A percentile compares a stretch with the other conserved stretches of the same genome.
These are phyloP conservation scores for Coenonympha glycerion DNA, from an alignment of 2,888 invertebrate genomes.

Conservation along the genomic window DNA sequence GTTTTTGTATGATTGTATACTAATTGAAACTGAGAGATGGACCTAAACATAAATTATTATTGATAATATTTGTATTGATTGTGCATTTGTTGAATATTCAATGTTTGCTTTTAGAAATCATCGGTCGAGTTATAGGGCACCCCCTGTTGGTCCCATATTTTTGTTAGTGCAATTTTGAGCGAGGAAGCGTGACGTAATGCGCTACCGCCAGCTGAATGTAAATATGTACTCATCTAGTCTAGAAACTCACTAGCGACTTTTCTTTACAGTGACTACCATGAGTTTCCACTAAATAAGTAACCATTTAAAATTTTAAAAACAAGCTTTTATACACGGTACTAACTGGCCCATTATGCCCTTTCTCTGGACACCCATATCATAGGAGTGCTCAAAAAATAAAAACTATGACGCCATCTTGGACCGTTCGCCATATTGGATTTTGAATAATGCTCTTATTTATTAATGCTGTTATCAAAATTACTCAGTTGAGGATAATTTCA, in stretches of 20 bases:
- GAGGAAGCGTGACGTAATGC: slow-evolving; percentile 34
- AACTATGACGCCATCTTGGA: too few species aligned
- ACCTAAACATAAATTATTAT: neutral
- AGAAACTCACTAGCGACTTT: neutral
- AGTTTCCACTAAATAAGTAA: too few species aligned
- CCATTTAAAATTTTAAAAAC: too few species aligned
- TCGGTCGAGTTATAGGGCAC: slow-evolving; percentile 37
- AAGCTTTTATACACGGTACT: too few species aligned
- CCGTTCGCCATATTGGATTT: too few species aligned
- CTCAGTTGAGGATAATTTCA: too few species aligned
- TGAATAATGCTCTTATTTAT: too few species aligned
- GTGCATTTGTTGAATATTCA: neutral
- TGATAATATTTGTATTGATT: neutral
- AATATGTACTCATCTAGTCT: slow-evolving; percentile 55
- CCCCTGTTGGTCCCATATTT: slow-evolving; percentile 50
- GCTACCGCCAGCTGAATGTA: slow-evolving; percentile 51
- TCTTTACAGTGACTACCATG: neutral
- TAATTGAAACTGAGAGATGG: slow-evolving; percentile 16
- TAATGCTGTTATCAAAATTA: too few species aligned
- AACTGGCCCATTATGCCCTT: too few species aligned
- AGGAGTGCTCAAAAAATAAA: too few species aligned
- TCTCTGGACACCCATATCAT: too few species aligned
- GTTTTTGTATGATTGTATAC: slow-evolving; percentile 15
- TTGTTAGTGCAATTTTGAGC: slow-evolving; percentile 71
- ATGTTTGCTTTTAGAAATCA: slow-evolving; percentile 31